Evolutionary conservation across 2,797 vertebrate species (phyloP).

Genomic region (Vultur gryphus): DNA sequence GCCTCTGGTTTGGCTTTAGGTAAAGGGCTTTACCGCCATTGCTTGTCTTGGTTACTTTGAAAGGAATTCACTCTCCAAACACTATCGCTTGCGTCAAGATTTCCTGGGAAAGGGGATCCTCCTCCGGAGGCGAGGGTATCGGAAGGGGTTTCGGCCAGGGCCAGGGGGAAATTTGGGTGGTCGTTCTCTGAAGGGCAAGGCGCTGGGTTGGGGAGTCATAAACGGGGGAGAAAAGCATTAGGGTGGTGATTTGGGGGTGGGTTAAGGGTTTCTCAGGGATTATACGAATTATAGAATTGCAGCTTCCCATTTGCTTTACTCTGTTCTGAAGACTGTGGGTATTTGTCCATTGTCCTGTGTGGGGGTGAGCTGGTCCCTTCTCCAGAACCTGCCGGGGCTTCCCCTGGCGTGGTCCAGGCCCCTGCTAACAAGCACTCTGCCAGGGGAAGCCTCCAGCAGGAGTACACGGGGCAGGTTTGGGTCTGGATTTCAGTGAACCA

Average conservation of each 20-base stretch:
- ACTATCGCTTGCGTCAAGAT: slow-evolving; percentile 30
- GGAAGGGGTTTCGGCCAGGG: neutral
- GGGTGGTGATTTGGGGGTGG: slow-evolving; percentile 68
- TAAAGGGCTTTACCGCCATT: slow-evolving; percentile 45
- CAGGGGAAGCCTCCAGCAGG: neutral
- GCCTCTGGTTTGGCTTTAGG: slow-evolving; percentile 22
- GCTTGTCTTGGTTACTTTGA: slow-evolving; percentile 63
- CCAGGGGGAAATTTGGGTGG: neutral
- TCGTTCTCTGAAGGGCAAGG: neutral
- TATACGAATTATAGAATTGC: slow-evolving; percentile 68
- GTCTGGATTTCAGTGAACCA: slow-evolving; percentile 59
- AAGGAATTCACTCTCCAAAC: slow-evolving; percentile 76
- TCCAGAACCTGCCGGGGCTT: neutral
- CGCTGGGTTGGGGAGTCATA: slow-evolving; percentile 37
- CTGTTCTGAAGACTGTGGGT: slow-evolving; percentile 49
- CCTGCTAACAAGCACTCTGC: neutral
- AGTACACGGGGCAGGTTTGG: slow-evolving; percentile 44
- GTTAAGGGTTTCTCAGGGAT: slow-evolving; percentile 79
- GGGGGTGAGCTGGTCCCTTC: slow-evolving; percentile 24
- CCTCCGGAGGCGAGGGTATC: neutral
- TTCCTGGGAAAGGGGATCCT: slow-evolving; percentile 49
- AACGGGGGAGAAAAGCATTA: slow-evolving; percentile 57
- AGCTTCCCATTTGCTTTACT: slow-evolving; percentile 66
- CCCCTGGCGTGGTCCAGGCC: neutral
- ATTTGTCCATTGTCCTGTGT: neutral